phyloP scores from a whole-genome alignment of 2,797 vertebrate species.

The Hypotaenidia okinawae region DNA sequence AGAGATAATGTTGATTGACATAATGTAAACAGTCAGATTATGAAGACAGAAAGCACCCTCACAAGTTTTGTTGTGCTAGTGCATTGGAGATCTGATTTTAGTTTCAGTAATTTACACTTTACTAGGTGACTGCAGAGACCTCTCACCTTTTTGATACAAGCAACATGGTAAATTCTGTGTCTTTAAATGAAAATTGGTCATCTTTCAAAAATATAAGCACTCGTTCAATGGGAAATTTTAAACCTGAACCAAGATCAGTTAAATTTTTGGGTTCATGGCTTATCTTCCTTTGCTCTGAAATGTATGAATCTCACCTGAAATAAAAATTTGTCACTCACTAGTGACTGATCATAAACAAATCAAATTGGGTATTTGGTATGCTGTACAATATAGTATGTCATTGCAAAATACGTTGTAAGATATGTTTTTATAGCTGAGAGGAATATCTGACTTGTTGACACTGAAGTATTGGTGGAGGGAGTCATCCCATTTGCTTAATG shows the following conservation, averaged over 20 bases:
- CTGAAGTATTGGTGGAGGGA: background rate
- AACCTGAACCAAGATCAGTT: background rate
- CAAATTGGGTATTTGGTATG: background rate
- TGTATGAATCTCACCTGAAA: background rate
- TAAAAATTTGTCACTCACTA: background rate
- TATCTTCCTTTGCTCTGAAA: background rate
- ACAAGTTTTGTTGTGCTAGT: background rate
- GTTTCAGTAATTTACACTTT: background rate
- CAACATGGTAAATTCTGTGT: background rate
- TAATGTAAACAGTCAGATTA: background rate
- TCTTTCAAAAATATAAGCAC: background rate
- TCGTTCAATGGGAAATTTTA: background rate
- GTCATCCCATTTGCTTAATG: background rate
- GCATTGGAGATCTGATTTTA: background rate
- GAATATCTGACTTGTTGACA: constrained; percentile 15
- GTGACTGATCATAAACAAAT: background rate
- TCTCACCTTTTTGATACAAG: background rate
- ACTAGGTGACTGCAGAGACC: background rate
- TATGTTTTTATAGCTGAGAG: background rate
- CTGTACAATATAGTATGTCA: background rate
- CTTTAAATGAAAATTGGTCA: background rate
- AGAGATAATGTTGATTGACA: background rate
- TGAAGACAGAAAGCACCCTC: background rate
- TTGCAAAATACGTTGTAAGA: background rate
- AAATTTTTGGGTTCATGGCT: background rate